Base-by-base conservation (phyloP, 2,797 vertebrate species). In the Helarctos malayanus region DNA sequence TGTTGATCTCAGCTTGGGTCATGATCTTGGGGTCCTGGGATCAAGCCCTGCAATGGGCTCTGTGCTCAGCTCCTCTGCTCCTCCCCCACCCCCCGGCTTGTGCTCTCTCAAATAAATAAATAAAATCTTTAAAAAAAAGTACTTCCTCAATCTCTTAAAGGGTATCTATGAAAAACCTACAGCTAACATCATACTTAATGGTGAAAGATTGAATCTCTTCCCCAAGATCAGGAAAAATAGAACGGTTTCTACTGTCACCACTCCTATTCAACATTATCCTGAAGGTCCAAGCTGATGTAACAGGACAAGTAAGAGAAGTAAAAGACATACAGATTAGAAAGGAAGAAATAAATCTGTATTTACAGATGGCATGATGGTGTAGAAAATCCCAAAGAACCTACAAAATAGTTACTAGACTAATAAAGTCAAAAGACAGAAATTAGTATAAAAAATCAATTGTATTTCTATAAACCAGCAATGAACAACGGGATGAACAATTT, bases 381-480 rank as follows among this genome's bases (percentile, higher is more conserved):
- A 75, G 87, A 93, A 95, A 95, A 76, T 54, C 91, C 25, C 54
- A 87, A 88, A 88, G 56, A 91, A 94, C 2, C 16, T 88, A 88
- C 45, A 88, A 95, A 88, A 82, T 82, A 87, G 11, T 38, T 78
- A 78, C 7, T 35, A 88, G 47, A 85, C 63, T 56, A 56, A 71
- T 91, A 76, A 86, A 78, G 32, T 49, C 21, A 92, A 68, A 90
- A 81, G 49, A 80, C n/a, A 59, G 85, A 95, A 86, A 29, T 82
- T 76, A 90, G 88, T 82, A 95, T 76, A 79, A 7, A 80, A 92
- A 63, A 79, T 78, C 18, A 79, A 85, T 65, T 73, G 14, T 56
- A 85, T 91, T 80, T 81, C 54, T 91, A 91, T 41, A 75, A 29
- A 91, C 9, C 41, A 91, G 68, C 78, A 85, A 38, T 88, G 52